Evolutionary conservation across 2,797 vertebrate species (phyloP).

Genomic region (Crocodylus rhombifer): DNA sequence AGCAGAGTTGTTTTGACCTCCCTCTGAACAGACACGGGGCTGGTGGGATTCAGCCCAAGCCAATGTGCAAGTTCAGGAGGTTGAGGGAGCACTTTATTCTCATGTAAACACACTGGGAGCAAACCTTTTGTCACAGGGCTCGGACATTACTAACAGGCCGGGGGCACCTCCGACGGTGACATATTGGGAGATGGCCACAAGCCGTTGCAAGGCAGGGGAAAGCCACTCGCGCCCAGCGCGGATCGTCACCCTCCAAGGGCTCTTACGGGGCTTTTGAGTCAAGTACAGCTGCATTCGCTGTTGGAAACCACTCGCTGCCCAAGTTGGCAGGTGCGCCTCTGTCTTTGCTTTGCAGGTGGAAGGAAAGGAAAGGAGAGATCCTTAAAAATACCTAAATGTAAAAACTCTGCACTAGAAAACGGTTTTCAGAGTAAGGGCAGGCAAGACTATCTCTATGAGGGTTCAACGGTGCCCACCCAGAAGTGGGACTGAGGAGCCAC

Average conservation of each 20-base stretch:
- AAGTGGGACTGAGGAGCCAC: rapidly evolving
- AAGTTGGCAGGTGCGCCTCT: background rate
- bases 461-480: background rate
- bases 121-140: background rate
- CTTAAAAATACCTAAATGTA: background rate
- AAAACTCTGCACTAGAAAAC: background rate
- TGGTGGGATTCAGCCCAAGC: background rate
- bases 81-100: background rate
- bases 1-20: rapidly evolving
- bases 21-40: rapidly evolving
- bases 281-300: too few relatives aligned
- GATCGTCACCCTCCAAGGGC: background rate
- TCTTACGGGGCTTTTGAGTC: background rate
- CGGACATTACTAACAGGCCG: background rate
- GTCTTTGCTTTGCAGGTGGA: rapidly evolving
- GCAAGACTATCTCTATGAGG: too few relatives aligned
- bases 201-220: background rate
- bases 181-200: too few relatives aligned
- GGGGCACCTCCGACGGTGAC: too few relatives aligned
- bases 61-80: rapidly evolving
- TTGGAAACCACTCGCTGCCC: background rate
- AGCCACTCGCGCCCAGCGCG: background rate
- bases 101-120: background rate
- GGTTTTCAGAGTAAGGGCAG: too few relatives aligned
- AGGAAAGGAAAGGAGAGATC: background rate